Evolutionary conservation across 2,113 vertebrate genomes (phyloP), one percentile per base, ranked within the genome.

Genomic region (Brachyistius frenatus): DNA sequence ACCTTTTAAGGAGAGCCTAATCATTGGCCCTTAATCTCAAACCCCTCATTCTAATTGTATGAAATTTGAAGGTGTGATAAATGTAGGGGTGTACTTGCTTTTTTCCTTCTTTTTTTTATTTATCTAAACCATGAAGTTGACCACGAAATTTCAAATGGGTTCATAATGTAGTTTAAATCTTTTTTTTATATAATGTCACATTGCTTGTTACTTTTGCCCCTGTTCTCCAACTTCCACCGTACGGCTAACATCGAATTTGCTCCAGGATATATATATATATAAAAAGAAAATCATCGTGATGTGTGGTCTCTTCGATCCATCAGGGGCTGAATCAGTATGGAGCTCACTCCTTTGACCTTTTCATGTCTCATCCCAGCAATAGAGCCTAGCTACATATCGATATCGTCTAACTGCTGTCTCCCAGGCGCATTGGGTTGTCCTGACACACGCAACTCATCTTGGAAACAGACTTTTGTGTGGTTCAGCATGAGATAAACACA

Each of bases 341-440:
- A 65, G 57, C 66, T 55, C 84, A 73, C 54, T 86, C 55, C 76
- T 54, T 74, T 88, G 89, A 90, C 91, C 88, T 92, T 92, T 87
- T 67, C 73, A 55, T 72, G 69, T 83, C 80, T 75, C 64, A 66
- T 73, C 46, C 56, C 46, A 16, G 61, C 58, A 73, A 35, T 54
- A 58, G 36, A 71, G 46, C 61, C 37, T 36, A 16, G 76, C 66
- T 76, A 72, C 65, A 69, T 86, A 89, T 86, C 65, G 77, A 90
- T 88, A 66, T 36, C 5, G 4, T 67, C 64, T 73, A 71, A 72
- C 63, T 62, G 74, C 73, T 67, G 70, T 69, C 76, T 86, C 67
- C 44, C 61, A 23, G 65, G 31, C 2, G 5, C 35, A 35, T 5
- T 55, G 50, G 35, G 2, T 36, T 35, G 35, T 57, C 49, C 33